Evolutionary conservation across 1,140 invertebrate genomes (phyloP).

Genomic region (Listronotus oregonensis): DNA sequence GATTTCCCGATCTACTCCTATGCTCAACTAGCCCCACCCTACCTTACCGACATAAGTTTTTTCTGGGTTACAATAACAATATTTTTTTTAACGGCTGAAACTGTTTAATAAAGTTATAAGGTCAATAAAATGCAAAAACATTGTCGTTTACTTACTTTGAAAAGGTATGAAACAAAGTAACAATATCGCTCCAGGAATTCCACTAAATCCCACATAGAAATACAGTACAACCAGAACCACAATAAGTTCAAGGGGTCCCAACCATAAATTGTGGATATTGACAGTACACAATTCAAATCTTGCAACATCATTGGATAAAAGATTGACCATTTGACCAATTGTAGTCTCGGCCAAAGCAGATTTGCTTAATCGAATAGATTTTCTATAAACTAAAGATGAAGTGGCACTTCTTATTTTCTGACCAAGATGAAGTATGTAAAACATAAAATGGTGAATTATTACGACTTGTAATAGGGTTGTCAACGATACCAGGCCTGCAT

Average conservation of each 20-base stretch:
- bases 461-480: constrained; percentile 67
- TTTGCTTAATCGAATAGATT: constrained; percentile 66
- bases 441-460: constrained; percentile 77
- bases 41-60: too few relatives aligned
- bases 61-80: too few relatives aligned
- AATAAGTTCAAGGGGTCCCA: constrained; percentile 76
- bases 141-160: constrained; percentile 64
- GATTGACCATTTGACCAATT: constrained; percentile 82
- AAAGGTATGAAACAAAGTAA: constrained; percentile 82
- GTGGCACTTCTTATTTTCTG: constrained; percentile 77
- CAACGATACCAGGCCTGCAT: constrained; percentile 71
- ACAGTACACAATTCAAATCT: constrained; percentile 69
- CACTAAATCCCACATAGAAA: constrained; percentile 69
- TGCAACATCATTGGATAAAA: constrained; percentile 82
- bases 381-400: constrained; percentile 81
- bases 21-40: too few relatives aligned
- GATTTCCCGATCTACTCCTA: too few relatives aligned
- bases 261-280: constrained; percentile 70
- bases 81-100: too few relatives aligned
- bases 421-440: constrained; percentile 66
- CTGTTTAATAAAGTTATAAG: too few relatives aligned
- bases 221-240: constrained; percentile 78
- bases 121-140: too few relatives aligned
- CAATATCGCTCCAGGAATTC: constrained; percentile 69
- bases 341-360: constrained; percentile 75